Base-by-base conservation (phyloP, 2,888 invertebrate genomes). In the Corythucha ciliata region DNA sequence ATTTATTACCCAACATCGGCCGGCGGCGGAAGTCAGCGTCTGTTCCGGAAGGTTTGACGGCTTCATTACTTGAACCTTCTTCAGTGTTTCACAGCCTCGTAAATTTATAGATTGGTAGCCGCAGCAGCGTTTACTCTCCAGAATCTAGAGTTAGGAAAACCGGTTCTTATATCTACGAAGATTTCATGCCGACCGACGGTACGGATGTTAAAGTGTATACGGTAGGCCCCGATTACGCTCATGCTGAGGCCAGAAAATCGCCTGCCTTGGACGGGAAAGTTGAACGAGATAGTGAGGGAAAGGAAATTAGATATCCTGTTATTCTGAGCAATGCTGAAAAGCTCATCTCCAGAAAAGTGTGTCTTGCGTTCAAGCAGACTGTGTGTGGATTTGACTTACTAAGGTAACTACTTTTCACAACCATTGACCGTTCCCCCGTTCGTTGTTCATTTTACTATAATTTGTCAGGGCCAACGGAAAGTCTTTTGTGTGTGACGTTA, bases 141-240 rank as follows among this genome's bases (percentile, higher is more conserved):
- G 92, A 93, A 70, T 93, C 92, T 37, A 79, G 92, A 63, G 92
- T 99, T 6, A 77, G 98, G 49, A 94, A 92, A 72, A 90, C 90
- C 42, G 98, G 98, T 37, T 96, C 94, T 10, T 99, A 90, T 70
- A 96, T 99, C 67, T 99, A 99, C 69, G 98, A 99, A 76, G 97
- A 99, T 71, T 99, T 99, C 70, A 98, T 99, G 94, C 97, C 97
- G 5, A 98, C 98, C 29, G 98, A 98, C 77, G 98, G 98, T 72
- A 74, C 79, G 4, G 80, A 81, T 69, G 79, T 81, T 2, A 81
- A 81, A 70, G 96, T 98, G 22, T 99, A 99, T 69, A 98, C 98
- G 1, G 97, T 99, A 24, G 98, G 98, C 0, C 96, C 97, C 1
- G 97, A 96, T 70, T 99, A 99, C 70, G 98, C 97, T 3, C 98